Evolutionary conservation across 1,140 invertebrate genomes (phyloP), one percentile per base, ranked within the genome.

Genomic region (Akabosia matsudoensis): DNA sequence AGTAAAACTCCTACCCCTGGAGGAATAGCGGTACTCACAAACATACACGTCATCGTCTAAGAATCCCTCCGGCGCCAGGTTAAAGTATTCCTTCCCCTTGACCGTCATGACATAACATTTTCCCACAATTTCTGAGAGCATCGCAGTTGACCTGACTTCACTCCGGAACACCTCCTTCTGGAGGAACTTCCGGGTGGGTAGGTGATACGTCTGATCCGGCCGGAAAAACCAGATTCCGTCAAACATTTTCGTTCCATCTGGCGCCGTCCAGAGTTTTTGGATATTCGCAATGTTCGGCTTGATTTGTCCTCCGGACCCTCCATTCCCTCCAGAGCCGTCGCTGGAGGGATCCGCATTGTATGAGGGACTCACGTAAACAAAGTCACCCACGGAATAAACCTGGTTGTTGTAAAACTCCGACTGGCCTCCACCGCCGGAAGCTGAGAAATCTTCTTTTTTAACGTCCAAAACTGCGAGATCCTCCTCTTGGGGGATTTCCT

Each of bases 81-180:
- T 93, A 82, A 98, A 95, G 85, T 97, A 99, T 83, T 99, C 96
- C 82, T 79, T 79, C 30, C 78, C 78, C 73, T 95, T 96, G 0
- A 97, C 93, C 83, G 92, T 94, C 88, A 99, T 90, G 18, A 99
- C 95, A 84, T 91, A 95, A 84, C 97, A 99, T 79, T 92, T 90
- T 1, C 96, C 96, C n/a, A 92, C 87, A 26, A 99, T 91, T 83
- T 96, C 92, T 77, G 92, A 91, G 79, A 98, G 86, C 0, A 93
- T 91, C 22, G 95, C 88, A 2, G 92, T 92, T 79, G 93, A 89
- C 82, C 93, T 91, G 76, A 92, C 89, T 80, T 97, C 95, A 77
- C 94, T 97, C 85, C 97, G 95, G 83, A 99, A 98, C 16, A 98
- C 92, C 85, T 99, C 97, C 85, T 90, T 93, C 82, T 97, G 93